Evolutionary conservation across 2,888 invertebrate species (phyloP), one percentile per base, ranked within the genome.

Genomic region (Dendrolimus pini): DNA sequence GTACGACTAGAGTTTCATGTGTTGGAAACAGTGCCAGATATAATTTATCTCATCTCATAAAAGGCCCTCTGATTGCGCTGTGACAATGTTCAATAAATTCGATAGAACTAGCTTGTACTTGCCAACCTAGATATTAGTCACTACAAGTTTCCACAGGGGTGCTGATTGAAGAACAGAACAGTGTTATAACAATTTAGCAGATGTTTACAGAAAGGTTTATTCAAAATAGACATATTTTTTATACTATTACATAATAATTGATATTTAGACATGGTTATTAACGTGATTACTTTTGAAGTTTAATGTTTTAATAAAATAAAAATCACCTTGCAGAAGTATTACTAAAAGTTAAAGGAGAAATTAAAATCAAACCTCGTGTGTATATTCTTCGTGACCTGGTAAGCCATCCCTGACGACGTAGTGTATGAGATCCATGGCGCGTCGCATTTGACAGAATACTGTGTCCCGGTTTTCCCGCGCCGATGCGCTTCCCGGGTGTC

Each of bases 361-460:
- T 55, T 54, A 58, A 59, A 41, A 61, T 72, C 82, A 72, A 79
- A 90, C 90, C 90, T 90, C 90, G 63, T 88, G 88, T 7, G 88
- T 72, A 47, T 80, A 83, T 56, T 89, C 89, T 93, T 78, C 96
- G 89, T 89, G 88, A 2, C 90, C 90, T 0, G 90, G 90, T 54
- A 98, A 95, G n/a, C 98, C 98, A 84, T 99, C 99, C 74, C 98
- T 97, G 55, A 99, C 97, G 61, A 99, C 98, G 84, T 97, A 97
- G 88, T 99, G 98, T 70, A 99, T 97, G 65, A 99, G 93, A 89
- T 99, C 98, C 95, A 99, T 96, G 41, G 99, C 98, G 64, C 98
- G 93, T 62, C 98, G 92, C 96, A 99, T 99, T 88, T 98, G 98
- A 80, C 97, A 97, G 91, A 99, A 99, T 55, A 99, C 98, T 0